Conservation (phyloP, 35 echinoderm and acorn worm species). For the Apostichopus japonicus region DNA sequence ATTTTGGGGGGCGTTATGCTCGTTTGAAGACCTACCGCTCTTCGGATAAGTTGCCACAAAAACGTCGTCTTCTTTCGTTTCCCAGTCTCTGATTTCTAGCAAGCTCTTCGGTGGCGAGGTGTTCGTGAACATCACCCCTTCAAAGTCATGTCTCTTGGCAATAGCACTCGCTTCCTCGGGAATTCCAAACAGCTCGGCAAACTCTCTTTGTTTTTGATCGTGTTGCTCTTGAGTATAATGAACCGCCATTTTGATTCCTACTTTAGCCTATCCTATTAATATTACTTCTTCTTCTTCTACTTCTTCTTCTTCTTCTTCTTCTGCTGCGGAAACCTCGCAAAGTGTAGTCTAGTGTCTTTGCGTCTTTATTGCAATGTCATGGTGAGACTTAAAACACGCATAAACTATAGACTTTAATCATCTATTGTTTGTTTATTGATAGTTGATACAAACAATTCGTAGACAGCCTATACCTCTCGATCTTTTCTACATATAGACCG, state of each 20-base stretch:
- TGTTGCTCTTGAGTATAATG: constrained; percentile 19
- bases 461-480: neutral
- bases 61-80: constrained; percentile 12
- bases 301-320: neutral
- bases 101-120: neutral
- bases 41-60: constrained; percentile 22
- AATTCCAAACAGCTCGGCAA: neutral
- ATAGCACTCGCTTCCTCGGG: neutral
- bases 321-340: neutral
- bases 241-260: neutral
- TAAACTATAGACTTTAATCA: too few relatives aligned
- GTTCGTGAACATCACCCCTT: neutral
- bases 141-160: neutral
- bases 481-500: neutral
- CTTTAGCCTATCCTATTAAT: neutral
- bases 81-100: neutral
- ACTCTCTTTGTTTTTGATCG: neutral
- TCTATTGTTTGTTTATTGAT: too few relatives aligned
- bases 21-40: neutral
- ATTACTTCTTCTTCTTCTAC: neutral
- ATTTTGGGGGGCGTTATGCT: too few relatives aligned
- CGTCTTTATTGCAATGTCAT: neutral
- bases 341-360: neutral
- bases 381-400: too few relatives aligned
- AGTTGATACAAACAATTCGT: too few relatives aligned